A percentile compares a stretch with the other conserved stretches of the same genome.
Conservation (phyloP, 2,797 vertebrate species). For the Gymnodraco acuticeps region DNA sequence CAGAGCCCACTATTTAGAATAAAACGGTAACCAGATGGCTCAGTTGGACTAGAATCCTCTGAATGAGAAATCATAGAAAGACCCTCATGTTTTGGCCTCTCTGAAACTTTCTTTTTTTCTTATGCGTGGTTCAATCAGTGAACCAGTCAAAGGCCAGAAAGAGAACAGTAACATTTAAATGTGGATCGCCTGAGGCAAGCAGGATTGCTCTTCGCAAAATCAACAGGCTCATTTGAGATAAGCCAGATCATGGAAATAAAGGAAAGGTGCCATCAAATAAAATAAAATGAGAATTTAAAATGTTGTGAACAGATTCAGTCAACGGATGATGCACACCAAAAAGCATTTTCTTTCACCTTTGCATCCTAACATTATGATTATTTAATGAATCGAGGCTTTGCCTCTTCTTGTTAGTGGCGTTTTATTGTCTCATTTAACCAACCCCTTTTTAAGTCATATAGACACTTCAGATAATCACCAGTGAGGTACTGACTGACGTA, state of each 20-base stretch:
- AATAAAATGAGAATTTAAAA: not conserved
- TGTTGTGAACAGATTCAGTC: not conserved
- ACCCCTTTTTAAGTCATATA: no score
- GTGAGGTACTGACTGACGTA: no score
- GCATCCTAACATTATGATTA: not conserved
- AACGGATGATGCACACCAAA: not conserved
- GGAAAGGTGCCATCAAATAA: not conserved
- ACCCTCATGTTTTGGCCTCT: conserved; percentile 17
- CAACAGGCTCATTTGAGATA: not conserved
- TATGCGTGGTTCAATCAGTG: conserved; percentile 28
- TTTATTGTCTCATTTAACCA: no score
- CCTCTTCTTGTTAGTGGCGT: not conserved
- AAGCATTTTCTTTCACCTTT: not conserved
- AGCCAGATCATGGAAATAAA: not conserved
- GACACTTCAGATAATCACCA: no score
- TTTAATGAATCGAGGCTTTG: not conserved
- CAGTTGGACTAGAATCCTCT: conserved; percentile 35
- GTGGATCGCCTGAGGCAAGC: not conserved
- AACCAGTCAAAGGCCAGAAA: not conserved
- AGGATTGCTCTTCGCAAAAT: not conserved
- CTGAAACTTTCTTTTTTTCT: conserved; percentile 18
- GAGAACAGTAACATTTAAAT: not conserved
- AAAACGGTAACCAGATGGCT: conserved; percentile 53
- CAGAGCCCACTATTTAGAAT: conserved; percentile 43
- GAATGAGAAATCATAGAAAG: conserved; percentile 60